Percentiles rank a stretch among this genome's conserved stretches.
Evolutionary conservation across 1,140 invertebrate species (phyloP).

Genomic region (Drosophila pandora): DNA sequence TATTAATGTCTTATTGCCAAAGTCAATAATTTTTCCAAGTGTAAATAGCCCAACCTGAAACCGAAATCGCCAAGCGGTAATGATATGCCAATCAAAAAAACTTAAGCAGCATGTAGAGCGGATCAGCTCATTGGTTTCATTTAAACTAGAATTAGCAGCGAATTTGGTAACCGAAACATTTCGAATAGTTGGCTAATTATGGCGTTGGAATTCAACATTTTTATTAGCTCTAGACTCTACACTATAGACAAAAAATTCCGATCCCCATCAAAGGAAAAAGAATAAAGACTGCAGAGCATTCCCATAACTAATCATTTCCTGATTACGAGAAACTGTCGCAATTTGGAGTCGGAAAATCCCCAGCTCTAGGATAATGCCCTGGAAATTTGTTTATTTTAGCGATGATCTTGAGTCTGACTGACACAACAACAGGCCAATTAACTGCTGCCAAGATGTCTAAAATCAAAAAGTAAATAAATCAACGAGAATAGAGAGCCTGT

Average conservation of each 20-base stretch:
- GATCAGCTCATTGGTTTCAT: constrained; percentile 69
- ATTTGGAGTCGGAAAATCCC: constrained; percentile 19
- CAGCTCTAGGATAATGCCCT: constrained; percentile 4
- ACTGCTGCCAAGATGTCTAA: constrained; percentile 56
- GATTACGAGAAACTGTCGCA: constrained; percentile 73
- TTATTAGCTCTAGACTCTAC: constrained; percentile 6
- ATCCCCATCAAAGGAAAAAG: background rate
- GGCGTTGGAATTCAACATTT: constrained; percentile 51
- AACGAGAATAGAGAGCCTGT: constrained; percentile 41
- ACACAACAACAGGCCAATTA: constrained; percentile 72
- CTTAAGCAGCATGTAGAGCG: constrained; percentile 61
- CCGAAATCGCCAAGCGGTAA: constrained; percentile 52
- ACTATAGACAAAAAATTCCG: background rate
- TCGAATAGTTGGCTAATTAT: constrained; percentile 63
- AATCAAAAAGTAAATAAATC: constrained; percentile 80
- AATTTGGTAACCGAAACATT: constrained; percentile 61
- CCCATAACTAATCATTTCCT: constrained; percentile 63
- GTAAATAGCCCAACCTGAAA: constrained; percentile 10
- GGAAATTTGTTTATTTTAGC: constrained; percentile 68
- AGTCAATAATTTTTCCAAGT: constrained; percentile 9
- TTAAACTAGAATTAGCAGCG: constrained; percentile 66
- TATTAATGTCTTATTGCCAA: too few relatives aligned
- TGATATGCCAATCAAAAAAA: constrained; percentile 75
- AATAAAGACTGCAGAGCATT: constrained; percentile 6
- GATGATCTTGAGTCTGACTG: constrained; percentile 56